These are phyloP conservation scores for Poliocrania exsul DNA, from an alignment of 2,797 vertebrate species.

Conservation along the genomic window DNA sequence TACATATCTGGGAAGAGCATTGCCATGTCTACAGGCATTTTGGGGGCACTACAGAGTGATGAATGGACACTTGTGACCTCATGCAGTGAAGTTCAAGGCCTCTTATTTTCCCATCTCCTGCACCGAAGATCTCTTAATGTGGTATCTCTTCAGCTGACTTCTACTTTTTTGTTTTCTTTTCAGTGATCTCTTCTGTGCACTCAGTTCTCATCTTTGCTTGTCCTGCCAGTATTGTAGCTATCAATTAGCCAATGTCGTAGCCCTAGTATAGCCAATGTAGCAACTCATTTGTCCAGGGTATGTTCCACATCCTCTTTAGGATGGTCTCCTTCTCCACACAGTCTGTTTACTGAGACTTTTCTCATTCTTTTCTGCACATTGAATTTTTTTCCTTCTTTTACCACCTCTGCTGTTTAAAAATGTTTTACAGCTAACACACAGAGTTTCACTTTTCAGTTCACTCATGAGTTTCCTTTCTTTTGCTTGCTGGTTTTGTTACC, in stretches of 20 bases:
- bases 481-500: background rate
- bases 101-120: background rate
- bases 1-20: background rate
- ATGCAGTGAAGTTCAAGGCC: background rate
- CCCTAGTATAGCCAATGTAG: background rate
- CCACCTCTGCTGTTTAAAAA: background rate
- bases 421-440: background rate
- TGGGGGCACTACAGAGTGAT: background rate
- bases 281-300: background rate
- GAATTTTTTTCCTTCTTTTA: background rate
- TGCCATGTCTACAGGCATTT: background rate
- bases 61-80: background rate
- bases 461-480: background rate
- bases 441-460: background rate
- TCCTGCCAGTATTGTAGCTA: background rate
- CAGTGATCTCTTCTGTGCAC: background rate
- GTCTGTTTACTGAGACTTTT: background rate
- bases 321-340: fast-evolving
- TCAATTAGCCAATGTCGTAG: background rate
- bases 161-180: background rate
- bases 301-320: background rate
- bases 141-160: background rate
- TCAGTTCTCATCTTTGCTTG: background rate
- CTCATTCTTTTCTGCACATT: background rate
- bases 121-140: background rate